Percentiles rank a stretch among this genome's conserved stretches.
Conservation (phyloP, 30 jellyfish, hydroid and myxozoan genomes). For the Euphysa ruthae region DNA sequence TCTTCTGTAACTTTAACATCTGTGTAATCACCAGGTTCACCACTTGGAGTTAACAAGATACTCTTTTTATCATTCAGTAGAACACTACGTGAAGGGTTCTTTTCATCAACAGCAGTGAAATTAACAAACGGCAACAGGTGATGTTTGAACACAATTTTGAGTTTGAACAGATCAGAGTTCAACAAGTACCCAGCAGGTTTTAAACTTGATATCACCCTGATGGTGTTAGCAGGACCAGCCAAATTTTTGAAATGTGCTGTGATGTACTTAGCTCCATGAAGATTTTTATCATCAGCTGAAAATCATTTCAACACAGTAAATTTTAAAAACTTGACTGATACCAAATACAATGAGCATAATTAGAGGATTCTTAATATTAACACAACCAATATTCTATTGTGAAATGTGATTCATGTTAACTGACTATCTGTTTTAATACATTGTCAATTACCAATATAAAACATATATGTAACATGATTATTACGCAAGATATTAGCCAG, state of each 20-base stretch:
- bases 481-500: no score
- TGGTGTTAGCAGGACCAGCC: conserved; percentile 6
- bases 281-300: no score
- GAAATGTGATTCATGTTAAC: no score
- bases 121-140: conserved; percentile 24
- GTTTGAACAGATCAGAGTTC: conserved; percentile 55
- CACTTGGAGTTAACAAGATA: conserved; percentile 1
- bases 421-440: no score
- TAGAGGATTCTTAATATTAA: no score
- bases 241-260: conserved; percentile 4
- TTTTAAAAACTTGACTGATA: no score
- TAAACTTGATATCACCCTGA: conserved; percentile 22
- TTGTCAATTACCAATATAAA: no score
- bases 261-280: conserved; percentile 12
- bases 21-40: conserved; percentile 1
- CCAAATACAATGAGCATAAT: no score
- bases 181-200: conserved; percentile 61
- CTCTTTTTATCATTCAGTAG: conserved; percentile 8
- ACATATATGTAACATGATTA: no score
- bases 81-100: background rate
- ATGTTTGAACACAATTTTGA: conserved; percentile 73
- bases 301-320: no score
- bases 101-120: conserved; percentile 27
- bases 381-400: no score
- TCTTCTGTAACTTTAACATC: conserved; percentile 21